Percentiles rank a stretch among this genome's conserved stretches.
phyloP scores from a whole-genome alignment of 2,888 invertebrate genomes.

The Leuctra nigra region DNA sequence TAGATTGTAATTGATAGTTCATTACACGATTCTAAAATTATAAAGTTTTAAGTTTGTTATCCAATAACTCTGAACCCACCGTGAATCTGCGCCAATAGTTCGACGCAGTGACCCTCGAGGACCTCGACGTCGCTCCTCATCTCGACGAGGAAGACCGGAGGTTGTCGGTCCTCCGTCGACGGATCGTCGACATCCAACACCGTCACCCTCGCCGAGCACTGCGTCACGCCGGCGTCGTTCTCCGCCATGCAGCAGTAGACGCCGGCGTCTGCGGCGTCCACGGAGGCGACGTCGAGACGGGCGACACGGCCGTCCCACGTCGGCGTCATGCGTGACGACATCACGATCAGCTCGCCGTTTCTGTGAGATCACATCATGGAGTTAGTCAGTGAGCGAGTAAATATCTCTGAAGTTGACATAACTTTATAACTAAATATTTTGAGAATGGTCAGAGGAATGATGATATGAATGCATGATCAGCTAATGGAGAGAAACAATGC shows the following conservation, averaged over 20 bases:
- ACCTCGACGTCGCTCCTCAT: conserved; percentile 46
- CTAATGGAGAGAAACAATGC: too few species aligned
- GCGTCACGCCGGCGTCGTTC: conserved; percentile 47
- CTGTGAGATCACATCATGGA: conserved; percentile 31
- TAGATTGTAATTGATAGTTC: too few species aligned
- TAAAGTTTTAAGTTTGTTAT: too few species aligned
- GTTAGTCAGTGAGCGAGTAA: too few species aligned
- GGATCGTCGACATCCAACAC: conserved; percentile 40
- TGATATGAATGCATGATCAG: too few species aligned
- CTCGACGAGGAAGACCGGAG: conserved; percentile 47
- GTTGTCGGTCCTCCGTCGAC: conserved; percentile 38
- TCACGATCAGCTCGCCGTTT: conserved; percentile 38
- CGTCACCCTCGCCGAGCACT: conserved; percentile 44
- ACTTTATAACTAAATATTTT: too few species aligned
- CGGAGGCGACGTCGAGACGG: conserved; percentile 48
- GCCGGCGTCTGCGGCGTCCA: conserved; percentile 53
- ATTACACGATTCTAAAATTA: too few species aligned
- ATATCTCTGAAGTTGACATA: too few species aligned
- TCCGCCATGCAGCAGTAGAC: conserved; percentile 57
- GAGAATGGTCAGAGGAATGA: too few species aligned
- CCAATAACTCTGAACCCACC: too few species aligned
- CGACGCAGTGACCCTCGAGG: conserved; percentile 50
- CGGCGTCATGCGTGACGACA: conserved; percentile 40
- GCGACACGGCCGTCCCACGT: conserved; percentile 45
- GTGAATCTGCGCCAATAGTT: conserved; percentile 39